These are phyloP conservation scores for Gobius niger DNA, from an alignment of 2,113 vertebrate species.

Conservation along the genomic window DNA sequence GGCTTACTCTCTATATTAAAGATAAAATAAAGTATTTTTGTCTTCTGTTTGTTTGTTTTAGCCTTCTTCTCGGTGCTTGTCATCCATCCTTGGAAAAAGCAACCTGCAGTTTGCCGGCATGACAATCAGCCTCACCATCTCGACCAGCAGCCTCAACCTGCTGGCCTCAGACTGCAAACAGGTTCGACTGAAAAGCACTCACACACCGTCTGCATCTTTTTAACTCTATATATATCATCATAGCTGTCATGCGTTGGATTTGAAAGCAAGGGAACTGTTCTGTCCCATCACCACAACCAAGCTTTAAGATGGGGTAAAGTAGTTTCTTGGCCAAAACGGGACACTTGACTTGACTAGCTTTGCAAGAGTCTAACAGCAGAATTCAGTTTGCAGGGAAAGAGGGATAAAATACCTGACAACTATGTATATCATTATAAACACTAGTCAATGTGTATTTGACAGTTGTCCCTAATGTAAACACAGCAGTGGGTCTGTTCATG, in stretches of 20 bases:
- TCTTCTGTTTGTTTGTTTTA: conserved; percentile 37
- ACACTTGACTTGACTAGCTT: too few relatives aligned
- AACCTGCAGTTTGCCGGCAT: conserved; percentile 98
- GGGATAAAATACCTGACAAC: too few relatives aligned
- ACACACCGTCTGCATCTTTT: background rate
- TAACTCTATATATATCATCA: too few relatives aligned
- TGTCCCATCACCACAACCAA: too few relatives aligned
- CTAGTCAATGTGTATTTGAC: too few relatives aligned
- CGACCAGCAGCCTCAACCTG: conserved; percentile 98
- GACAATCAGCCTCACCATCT: conserved; percentile 96
- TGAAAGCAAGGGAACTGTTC: too few relatives aligned
- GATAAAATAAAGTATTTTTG: background rate
- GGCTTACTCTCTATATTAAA: too few relatives aligned
- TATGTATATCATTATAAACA: background rate
- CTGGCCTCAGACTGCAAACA: conserved; percentile 97
- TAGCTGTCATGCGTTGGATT: too few relatives aligned
- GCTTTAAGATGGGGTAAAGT: too few relatives aligned
- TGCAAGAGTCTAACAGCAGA: background rate
- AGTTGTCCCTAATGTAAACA: too few relatives aligned
- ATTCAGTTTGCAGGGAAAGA: background rate
- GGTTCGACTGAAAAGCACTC: conserved; percentile 72
- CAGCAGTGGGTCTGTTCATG: too few relatives aligned
- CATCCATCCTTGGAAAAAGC: conserved; percentile 93
- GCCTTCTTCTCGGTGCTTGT: conserved; percentile 88
- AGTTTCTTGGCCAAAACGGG: too few relatives aligned